Base-by-base conservation (phyloP, 2,888 invertebrate genomes). In the Standfussiana lucernea region DNA sequence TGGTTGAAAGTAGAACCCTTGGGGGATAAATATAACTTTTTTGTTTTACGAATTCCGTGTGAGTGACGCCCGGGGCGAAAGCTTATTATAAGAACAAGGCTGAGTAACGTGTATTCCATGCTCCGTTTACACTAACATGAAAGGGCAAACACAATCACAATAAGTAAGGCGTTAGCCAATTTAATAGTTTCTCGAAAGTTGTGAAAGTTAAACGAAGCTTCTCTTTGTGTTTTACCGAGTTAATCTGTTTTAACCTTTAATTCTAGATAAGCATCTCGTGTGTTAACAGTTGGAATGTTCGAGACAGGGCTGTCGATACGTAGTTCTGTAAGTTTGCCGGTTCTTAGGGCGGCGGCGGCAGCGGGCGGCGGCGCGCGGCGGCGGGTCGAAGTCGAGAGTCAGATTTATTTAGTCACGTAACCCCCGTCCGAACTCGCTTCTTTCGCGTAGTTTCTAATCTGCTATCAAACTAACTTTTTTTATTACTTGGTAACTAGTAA, bases 401-500 rank as follows among this genome's bases (percentile, higher is more conserved):
- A 87, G 91, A 93, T 91, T 93, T 94, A 94, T 94, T 93, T 91
- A 92, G 93, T 94, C 95, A 94, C 95, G 95, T 95, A 94, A 91
- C 90, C 93, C 91, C 87, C 89, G 91, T 90, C 90, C 91, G 90
- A 92, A 92, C 92, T 92, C 87, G 83, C 80, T 86, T 88, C 91
- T 90, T 93, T 88, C 89, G 90, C 91, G 91, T 92, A 93, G 92
- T 94, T 94, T 92, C 94, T 94, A 95, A 95, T 95, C 94, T 95
- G 93, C 93, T 93, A 93, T 94, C 94, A 92, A 94, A 94, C 92
- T 93, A 93, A 94, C 93, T 95, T 94, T 93, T 93, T 95, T 94
- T 95, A 95, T 95, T 95, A 93, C 93, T 95, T 93, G 91, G 91
- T 93, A 94, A 95, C 93, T 93, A 92, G 93, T 92, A 94, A 95